Base-by-base conservation (phyloP, 2,888 invertebrate genomes). In the Drosophila colorata region DNA sequence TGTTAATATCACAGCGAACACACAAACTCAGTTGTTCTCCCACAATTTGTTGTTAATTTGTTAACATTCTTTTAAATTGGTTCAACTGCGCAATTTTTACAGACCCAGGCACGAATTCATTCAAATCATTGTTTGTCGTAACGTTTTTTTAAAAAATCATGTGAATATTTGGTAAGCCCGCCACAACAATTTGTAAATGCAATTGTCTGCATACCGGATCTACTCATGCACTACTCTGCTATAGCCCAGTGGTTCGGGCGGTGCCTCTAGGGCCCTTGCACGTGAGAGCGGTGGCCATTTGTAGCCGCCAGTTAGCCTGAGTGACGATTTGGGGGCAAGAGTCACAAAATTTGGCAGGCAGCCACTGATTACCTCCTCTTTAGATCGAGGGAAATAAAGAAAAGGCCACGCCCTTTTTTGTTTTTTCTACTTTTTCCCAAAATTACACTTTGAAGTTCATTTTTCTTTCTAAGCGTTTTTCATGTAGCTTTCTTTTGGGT, bases 131-230 rank as follows among this genome's bases (percentile, higher is more conserved):
- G 44, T 53, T 57, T 66, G 66, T 49, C 23, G 47, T 69, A 60
- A 47, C 77, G 56, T 59, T 76, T 77, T 73, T 73, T 46, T 44
- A 53, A 43, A 60, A 80, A 80, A 64, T 78, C 65, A 78, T 78
- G 81, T 74, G 78, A 78, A 67, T 58, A 63, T 53, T 56, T 66
- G 71, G 61, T 49, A 52, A 58, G 48, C 65, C 51, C 28, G 43
- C 1, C 33, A n/a, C 49, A 51, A 57, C 58, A 56, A 64, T 69
- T 79, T 63, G 55, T 35, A 63, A 51, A 57, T 55, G 61, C 69
- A 67, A 78, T 77, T 74, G 78, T 78, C 46, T 63, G 51, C 33
- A 48, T 56, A 55, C 53, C 41, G 58, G 44, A 70, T 65, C 31
- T 55, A 31, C 49, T 33, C 14, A 28, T 52, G 33, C 41, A 40